Percentiles rank a stretch among this genome's conserved stretches.
phyloP scores from a whole-genome alignment of 2,113 vertebrate genomes.

The Platycercus adscitus region DNA sequence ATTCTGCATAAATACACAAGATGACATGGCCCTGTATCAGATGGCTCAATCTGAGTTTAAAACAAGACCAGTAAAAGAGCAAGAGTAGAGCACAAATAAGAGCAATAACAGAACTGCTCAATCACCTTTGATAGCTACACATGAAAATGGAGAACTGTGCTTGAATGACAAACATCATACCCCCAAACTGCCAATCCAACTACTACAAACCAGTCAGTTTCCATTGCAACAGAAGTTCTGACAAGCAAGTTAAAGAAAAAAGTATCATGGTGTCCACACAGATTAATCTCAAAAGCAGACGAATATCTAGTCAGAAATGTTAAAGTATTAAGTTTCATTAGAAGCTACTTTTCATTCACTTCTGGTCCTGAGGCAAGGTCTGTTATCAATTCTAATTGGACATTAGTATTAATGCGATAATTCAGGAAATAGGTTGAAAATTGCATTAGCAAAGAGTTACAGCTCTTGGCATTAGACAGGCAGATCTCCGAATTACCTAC shows the following conservation, averaged over 20 bases:
- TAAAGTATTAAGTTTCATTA: neutral
- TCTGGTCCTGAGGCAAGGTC: neutral
- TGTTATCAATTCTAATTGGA: neutral
- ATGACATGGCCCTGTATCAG: neutral
- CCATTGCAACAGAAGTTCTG: neutral
- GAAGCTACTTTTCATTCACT: neutral
- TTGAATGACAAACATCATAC: neutral
- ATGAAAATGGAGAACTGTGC: neutral
- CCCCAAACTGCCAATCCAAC: neutral
- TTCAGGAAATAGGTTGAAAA: neutral
- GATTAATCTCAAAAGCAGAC: neutral
- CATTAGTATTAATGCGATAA: neutral
- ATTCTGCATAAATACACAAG: neutral
- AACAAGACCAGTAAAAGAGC: neutral
- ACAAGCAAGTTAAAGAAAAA: neutral
- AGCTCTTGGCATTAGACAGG: neutral
- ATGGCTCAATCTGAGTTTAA: neutral
- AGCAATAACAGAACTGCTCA: neutral
- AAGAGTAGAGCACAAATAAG: neutral
- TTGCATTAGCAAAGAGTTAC: neutral
- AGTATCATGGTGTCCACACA: fast-evolving
- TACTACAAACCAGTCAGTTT: neutral
- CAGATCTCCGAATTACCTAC: neutral
- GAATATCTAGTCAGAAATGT: neutral
- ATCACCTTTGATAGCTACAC: neutral